A percentile compares a stretch with the other conserved stretches of the same genome.
phyloP scores from a whole-genome alignment of 1,140 invertebrate species.

The Ceratoteleas bidentatus region DNA sequence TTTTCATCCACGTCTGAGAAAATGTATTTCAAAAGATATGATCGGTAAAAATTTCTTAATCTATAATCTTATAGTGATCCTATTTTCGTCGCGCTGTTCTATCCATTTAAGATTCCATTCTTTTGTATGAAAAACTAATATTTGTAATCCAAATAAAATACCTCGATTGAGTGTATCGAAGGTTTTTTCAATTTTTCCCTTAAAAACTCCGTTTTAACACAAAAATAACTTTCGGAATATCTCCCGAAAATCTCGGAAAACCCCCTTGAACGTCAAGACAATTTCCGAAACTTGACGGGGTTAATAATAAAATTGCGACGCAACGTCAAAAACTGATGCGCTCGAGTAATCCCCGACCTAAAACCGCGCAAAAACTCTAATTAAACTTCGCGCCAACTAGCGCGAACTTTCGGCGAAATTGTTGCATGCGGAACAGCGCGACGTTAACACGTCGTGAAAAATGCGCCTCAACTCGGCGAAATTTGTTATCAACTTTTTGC shows the following conservation, averaged over 20 bases:
- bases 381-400: slow-evolving; percentile 6
- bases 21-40: too few species aligned
- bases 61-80: too few species aligned
- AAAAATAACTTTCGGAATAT: neutral
- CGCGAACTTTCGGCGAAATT: neutral
- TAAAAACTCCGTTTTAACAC: too few species aligned
- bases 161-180: too few species aligned
- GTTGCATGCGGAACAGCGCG: slow-evolving; percentile 3
- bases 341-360: neutral
- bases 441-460: slow-evolving; percentile 1
- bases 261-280: neutral
- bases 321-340: slow-evolving; percentile 1
- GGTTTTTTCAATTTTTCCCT: too few species aligned
- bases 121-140: too few species aligned
- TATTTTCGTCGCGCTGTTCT: too few species aligned
- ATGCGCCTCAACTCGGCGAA: neutral
- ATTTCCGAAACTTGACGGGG: neutral
- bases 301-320: slow-evolving; percentile 3
- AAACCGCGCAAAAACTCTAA: slow-evolving; percentile 6
- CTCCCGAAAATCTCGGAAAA: too few species aligned
- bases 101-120: too few species aligned
- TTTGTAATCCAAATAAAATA: too few species aligned
- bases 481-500: slow-evolving; percentile 4
- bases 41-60: too few species aligned
- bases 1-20: too few species aligned